These are phyloP conservation scores for Hemiscyllium ocellatum DNA, from an alignment of 2,113 vertebrate species.

Conservation along the genomic window DNA sequence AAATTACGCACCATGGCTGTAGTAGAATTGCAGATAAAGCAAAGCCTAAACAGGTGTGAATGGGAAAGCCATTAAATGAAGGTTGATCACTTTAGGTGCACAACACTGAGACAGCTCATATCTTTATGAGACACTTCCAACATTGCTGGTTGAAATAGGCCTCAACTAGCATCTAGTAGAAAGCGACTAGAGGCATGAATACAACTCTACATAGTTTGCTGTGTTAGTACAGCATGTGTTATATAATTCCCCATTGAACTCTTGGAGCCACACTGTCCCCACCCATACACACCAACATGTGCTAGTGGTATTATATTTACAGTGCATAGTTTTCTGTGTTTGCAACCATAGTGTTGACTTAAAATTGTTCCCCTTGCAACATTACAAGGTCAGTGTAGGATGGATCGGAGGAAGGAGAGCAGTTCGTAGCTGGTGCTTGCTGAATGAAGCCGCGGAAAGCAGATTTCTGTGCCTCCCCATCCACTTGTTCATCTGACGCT, in stretches of 20 bases:
- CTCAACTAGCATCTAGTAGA: background rate
- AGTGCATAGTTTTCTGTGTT: conserved; percentile 30
- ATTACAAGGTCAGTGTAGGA: background rate
- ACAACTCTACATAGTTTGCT: conserved; percentile 7
- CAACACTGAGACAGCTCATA: background rate
- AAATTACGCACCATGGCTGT: background rate
- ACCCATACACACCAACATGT: background rate
- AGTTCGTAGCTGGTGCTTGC: background rate
- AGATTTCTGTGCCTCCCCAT: background rate
- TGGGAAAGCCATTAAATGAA: background rate
- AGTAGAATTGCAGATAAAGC: background rate
- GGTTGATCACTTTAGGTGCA: background rate
- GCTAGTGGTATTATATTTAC: conserved; percentile 20
- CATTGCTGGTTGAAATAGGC: conserved; percentile 6
- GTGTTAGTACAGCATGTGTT: background rate
- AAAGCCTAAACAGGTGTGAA: background rate
- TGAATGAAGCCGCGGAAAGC: background rate
- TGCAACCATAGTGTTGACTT: background rate
- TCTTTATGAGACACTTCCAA: background rate
- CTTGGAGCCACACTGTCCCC: background rate
- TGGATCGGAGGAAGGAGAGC: background rate
- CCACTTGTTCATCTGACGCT: background rate
- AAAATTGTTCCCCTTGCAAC: background rate
- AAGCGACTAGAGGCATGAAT: conserved; percentile 5
- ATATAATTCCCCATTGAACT: background rate